phyloP scores from a whole-genome alignment of 2,888 invertebrate genomes.

The Noctua comes region DNA sequence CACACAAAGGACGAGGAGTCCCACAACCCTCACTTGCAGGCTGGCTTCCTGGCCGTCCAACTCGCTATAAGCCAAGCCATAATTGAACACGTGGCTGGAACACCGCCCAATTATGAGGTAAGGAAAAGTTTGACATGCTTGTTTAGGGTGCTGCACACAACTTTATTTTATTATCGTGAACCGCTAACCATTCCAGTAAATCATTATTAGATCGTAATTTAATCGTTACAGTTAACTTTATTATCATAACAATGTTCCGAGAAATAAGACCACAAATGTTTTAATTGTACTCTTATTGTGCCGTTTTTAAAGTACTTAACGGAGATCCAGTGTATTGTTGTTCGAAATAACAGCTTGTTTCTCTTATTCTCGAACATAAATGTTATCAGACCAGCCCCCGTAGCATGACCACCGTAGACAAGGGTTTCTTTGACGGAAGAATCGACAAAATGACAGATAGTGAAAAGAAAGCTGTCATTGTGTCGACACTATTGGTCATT shows the following conservation, averaged over 20 bases:
- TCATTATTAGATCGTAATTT: not conserved
- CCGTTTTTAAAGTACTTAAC: not conserved
- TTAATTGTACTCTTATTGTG: not conserved
- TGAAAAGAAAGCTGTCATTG: too few species aligned
- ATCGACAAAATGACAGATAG: too few species aligned
- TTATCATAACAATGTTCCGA: not conserved
- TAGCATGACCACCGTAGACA: too few species aligned
- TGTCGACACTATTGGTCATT: too few species aligned
- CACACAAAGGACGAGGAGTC: constrained; percentile 32
- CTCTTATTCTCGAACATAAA: not conserved
- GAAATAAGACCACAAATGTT: not conserved
- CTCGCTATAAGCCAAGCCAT: constrained; percentile 81
- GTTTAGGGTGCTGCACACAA: not conserved
- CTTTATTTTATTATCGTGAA: not conserved
- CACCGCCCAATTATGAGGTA: constrained; percentile 72
- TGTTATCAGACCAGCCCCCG: not conserved
- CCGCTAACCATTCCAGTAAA: not conserved
- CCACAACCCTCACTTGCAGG: constrained; percentile 75
- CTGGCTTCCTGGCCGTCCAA: constrained; percentile 83
- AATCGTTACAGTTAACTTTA: not conserved
- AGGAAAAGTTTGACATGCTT: not conserved
- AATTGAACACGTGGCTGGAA: constrained; percentile 68
- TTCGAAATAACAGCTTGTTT: not conserved
- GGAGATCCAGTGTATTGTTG: not conserved
- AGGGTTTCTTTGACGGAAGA: too few species aligned